Evolutionary conservation across 2,888 invertebrate genomes (phyloP).

Genomic region (Metopia argyrocephala): DNA sequence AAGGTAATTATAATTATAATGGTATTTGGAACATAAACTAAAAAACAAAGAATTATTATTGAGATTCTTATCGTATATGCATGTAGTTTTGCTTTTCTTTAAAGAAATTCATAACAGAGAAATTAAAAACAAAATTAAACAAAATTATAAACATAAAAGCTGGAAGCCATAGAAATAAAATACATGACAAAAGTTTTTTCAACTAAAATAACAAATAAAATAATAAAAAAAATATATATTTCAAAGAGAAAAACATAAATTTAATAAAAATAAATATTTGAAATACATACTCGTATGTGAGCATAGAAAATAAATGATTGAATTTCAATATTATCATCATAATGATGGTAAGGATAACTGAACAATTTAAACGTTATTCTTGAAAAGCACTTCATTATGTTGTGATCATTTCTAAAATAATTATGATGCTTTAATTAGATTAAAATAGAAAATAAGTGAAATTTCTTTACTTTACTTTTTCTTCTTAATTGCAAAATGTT

Average conservation of each 20-base stretch:
- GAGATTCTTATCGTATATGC: not conserved
- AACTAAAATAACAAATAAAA: conserved; percentile 12
- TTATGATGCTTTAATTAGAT: conserved; percentile 38
- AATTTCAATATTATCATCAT: not conserved
- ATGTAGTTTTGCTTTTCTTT: not conserved
- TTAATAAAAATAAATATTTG: not conserved
- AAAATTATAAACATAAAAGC: no score
- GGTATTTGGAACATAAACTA: conserved; percentile 55
- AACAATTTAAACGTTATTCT: not conserved
- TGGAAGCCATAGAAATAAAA: conserved; percentile 52
- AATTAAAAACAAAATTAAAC: no score
- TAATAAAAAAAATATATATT: not conserved
- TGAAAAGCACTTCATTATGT: not conserved
- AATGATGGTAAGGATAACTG: conserved; percentile 22
- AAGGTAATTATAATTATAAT: conserved; percentile 61
- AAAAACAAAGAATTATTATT: conserved; percentile 28
- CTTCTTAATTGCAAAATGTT: no score
- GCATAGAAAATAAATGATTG: not conserved
- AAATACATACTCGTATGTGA: not conserved
- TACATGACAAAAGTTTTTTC: not conserved
- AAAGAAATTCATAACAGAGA: conserved; percentile 5
- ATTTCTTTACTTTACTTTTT: not conserved
- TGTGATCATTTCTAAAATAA: conserved; percentile 14
- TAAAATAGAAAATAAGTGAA: conserved; percentile 23
- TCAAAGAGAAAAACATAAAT: not conserved